Conservation (phyloP, 1,140 invertebrate species). For the Atta cephalotes region DNA sequence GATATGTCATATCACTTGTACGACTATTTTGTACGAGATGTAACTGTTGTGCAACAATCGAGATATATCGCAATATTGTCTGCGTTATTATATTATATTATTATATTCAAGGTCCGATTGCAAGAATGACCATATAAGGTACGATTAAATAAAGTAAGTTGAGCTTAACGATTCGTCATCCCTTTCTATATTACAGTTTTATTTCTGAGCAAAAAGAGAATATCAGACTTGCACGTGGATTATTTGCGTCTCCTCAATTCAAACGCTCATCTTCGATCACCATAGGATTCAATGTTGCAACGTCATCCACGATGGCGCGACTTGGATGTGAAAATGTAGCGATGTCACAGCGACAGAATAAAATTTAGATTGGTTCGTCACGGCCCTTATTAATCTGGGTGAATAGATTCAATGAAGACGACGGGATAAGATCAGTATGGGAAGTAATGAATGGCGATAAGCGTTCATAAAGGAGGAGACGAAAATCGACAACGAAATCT, state of each 20-base stretch:
- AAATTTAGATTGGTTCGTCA: conserved; percentile 65
- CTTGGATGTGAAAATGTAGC: neutral
- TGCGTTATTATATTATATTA: neutral
- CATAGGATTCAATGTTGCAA: conserved; percentile 9
- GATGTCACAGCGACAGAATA: conserved; percentile 39
- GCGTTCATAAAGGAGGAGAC: neutral
- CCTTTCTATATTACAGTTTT: neutral
- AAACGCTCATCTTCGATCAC: neutral
- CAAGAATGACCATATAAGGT: neutral
- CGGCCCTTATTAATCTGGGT: conserved; percentile 57
- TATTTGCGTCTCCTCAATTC: neutral
- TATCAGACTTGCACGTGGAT: neutral
- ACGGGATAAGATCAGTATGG: conserved; percentile 64
- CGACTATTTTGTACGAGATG: neutral
- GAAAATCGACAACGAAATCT: conserved; percentile 54
- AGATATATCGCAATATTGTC: neutral
- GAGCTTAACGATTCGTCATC: neutral
- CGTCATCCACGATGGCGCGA: conserved; percentile 16
- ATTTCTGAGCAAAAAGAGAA: neutral
- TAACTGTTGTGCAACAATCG: neutral
- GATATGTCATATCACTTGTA: neutral
- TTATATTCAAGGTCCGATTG: neutral
- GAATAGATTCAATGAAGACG: conserved; percentile 68
- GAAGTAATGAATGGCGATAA: conserved; percentile 63
- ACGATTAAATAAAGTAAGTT: neutral